Base-by-base conservation (phyloP, 2,113 vertebrate genomes). In the Genyomyrus donnyi region DNA sequence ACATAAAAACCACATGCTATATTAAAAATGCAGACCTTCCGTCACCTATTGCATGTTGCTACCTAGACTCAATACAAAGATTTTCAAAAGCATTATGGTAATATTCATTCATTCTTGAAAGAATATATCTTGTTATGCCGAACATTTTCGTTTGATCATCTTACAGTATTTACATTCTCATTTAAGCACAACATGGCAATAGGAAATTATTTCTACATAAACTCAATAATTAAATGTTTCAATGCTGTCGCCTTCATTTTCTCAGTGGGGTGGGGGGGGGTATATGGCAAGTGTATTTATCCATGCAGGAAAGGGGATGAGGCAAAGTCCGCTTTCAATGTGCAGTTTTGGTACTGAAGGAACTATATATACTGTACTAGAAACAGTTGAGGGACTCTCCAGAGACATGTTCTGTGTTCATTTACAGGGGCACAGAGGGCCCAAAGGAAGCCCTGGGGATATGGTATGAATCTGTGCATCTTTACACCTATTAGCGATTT, bases 401-500 rank as follows among this genome's bases (percentile, higher is more conserved):
- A 19, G 39, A 42, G 8, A 56, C 17, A 89, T 48, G 24, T 2
- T 80, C 66, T 89, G 13, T 89, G 4, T 89, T 66, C 19, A 24
- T 90, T 95, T 93, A 83, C 93, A 99, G 98, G 98, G 98, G 85
- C 94, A 90, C 0, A 96, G 95, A 93, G 98, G 98, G 91, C 96
- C 96, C 91, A 99, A 96, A 92, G 98, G 98, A 94, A 94, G 91
- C 90, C 92, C 92, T 90, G 98, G 98, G 85, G 97, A 98, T 97
- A 97, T 97, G 96, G 98, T 99, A 96, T 97, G 96, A 93, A 91
- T 91, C 35, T 88, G 42, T 83, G 13, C 56, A 31, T 87, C 48
- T 31, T 45, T 80, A 39, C 74, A 45, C 45, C 13, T 45, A 46
- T 85, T 85, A 46, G 3, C 7, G 0, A 42, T 85, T 45, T 85